Percentiles rank a stretch among this genome's conserved stretches.
Conservation (phyloP, 2,113 vertebrate genomes). For the Bostrychus sinensis region DNA sequence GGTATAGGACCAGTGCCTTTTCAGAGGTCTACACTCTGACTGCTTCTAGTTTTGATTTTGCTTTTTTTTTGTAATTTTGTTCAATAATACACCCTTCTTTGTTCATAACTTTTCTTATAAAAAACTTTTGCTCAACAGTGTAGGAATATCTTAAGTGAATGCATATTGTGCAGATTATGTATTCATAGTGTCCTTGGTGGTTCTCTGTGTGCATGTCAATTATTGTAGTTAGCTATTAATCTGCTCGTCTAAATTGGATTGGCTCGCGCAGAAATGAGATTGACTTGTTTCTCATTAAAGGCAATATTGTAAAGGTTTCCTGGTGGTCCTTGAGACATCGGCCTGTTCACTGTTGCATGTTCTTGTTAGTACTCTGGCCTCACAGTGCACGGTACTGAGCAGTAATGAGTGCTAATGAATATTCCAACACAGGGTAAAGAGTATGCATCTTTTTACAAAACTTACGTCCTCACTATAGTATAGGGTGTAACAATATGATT, state of each 20-base stretch:
- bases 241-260: constrained; percentile 57
- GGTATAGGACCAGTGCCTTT: not conserved
- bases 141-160: constrained; percentile 59
- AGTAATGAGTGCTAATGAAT: not conserved
- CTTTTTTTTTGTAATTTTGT: not conserved
- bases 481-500: too few species aligned
- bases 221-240: constrained; percentile 69
- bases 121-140: not conserved
- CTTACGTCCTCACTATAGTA: too few species aligned
- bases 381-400: too few species aligned
- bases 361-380: constrained; percentile 4
- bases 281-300: constrained; percentile 64
- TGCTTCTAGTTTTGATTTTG: not conserved
- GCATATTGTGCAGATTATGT: constrained; percentile 56
- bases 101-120: too few species aligned
- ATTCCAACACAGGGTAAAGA: not conserved
- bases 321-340: constrained; percentile 7
- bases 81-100: too few species aligned
- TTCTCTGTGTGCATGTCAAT: constrained; percentile 49
- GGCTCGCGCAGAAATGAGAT: constrained; percentile 62
- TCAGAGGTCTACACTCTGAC: not conserved
- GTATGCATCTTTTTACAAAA: not conserved
- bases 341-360: not conserved
- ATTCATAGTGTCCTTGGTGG: constrained; percentile 47
- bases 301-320: constrained; percentile 17